These are phyloP conservation scores for Odontesthes bonariensis DNA, from an alignment of 2,113 vertebrate genomes.

Conservation along the genomic window DNA sequence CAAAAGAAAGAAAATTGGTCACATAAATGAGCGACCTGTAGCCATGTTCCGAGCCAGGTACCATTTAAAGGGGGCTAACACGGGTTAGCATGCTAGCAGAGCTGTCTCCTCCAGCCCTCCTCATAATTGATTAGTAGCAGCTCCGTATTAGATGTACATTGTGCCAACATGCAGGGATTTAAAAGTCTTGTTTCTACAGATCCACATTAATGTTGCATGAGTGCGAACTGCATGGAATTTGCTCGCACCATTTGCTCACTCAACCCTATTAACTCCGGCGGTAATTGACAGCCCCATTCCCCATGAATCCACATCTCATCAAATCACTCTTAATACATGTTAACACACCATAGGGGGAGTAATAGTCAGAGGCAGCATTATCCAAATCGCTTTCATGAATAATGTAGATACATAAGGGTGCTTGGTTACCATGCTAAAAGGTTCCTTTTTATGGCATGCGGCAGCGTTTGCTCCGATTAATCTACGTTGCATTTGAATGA, in stretches of 20 bases:
- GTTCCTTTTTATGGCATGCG: slow-evolving; percentile 56
- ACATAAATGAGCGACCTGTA: too few relatives aligned
- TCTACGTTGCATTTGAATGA: slow-evolving; percentile 55
- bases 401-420: slow-evolving; percentile 68
- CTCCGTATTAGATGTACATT: slow-evolving; percentile 36
- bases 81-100: not conserved
- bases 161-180: slow-evolving; percentile 47
- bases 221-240: slow-evolving; percentile 69
- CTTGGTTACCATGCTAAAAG: slow-evolving; percentile 68
- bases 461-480: slow-evolving; percentile 61
- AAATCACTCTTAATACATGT: slow-evolving; percentile 77
- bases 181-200: slow-evolving; percentile 60
- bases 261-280: slow-evolving; percentile 71
- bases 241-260: slow-evolving; percentile 68
- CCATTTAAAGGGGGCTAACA: not conserved
- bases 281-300: slow-evolving; percentile 67
- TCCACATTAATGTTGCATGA: slow-evolving; percentile 69
- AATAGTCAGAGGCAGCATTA: slow-evolving; percentile 74
- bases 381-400: slow-evolving; percentile 76
- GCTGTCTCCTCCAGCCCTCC: not conserved
- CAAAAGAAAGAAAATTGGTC: too few relatives aligned
- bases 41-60: too few relatives aligned
- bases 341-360: slow-evolving; percentile 74
- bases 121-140: slow-evolving; percentile 39
- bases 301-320: slow-evolving; percentile 74